Evolutionary conservation across 1,140 invertebrate genomes (phyloP).

Genomic region (Psilanteris sp.): DNA sequence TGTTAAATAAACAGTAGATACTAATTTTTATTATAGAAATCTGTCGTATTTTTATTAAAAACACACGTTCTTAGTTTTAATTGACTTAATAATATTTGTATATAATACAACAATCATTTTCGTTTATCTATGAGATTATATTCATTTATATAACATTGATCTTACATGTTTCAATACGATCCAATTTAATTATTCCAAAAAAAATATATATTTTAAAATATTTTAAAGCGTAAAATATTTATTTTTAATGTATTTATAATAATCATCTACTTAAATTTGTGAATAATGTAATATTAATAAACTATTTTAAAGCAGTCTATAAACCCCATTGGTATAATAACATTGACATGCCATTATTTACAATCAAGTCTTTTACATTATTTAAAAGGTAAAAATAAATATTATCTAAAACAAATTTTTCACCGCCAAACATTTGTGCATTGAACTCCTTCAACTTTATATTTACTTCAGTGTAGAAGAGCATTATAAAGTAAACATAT

Average conservation of each 20-base stretch:
- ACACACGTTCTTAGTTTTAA: too few relatives aligned
- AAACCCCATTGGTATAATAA: conserved; percentile 67
- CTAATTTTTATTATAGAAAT: background rate
- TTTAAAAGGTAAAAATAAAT: conserved; percentile 12
- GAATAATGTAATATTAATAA: conserved; percentile 67
- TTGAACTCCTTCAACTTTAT: too few relatives aligned
- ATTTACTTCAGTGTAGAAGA: too few relatives aligned
- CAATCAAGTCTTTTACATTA: conserved; percentile 53
- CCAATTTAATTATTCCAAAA: conserved; percentile 17
- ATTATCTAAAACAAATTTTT: too few relatives aligned
- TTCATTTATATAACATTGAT: conserved; percentile 3
- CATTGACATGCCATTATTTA: conserved; percentile 54
- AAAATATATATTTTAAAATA: conserved; percentile 3
- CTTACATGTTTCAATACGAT: conserved; percentile 36
- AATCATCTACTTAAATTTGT: conserved; percentile 39
- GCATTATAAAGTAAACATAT: too few relatives aligned
- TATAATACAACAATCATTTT: too few relatives aligned
- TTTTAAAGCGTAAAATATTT: conserved; percentile 19
- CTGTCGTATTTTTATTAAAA: too few relatives aligned
- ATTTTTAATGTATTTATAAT: conserved; percentile 13
- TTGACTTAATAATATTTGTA: too few relatives aligned
- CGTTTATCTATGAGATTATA: background rate
- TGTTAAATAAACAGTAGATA: conserved; percentile 25
- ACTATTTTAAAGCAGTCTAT: conserved; percentile 73
- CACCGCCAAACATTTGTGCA: conserved; percentile 47